Evolutionary conservation across 2,113 vertebrate species (phyloP), one percentile per base, ranked within the genome.

Genomic region (Columbina picui): DNA sequence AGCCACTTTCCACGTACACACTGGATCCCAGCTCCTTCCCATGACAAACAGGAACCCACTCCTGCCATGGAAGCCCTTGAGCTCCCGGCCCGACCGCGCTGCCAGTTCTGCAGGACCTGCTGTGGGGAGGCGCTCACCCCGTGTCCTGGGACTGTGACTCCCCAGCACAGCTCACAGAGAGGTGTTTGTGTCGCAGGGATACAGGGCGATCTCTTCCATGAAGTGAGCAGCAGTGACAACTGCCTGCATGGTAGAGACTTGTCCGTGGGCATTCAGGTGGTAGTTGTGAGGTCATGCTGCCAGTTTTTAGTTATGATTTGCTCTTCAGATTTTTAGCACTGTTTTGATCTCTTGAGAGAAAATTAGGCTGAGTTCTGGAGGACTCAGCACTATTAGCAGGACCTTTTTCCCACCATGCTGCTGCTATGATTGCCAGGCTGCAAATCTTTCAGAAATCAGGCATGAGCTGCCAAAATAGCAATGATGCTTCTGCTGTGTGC

Each of bases 371-470:
- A 47, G 13, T 47, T 49, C 36, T 65, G 20, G 43, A 84, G 21
- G 30, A 47, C 20, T 43, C 19, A 5, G n/a, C 3, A 1, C 27
- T 10, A 1, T 21, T 10, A 3, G 2, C 7, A 19, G 6, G 9
- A 52, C 21, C 23, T 9, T 70, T 82, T 84, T 75, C 36, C 29
- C 14, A 47, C 10, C 11, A 25, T 12, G 7, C 21, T 0, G 0
- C 59, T 57, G 36, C 17, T 21, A 65, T n/a, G 7, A 0, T 34
- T 84, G 8, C 52, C 52, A 78, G 60, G 39, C 60, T 89, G 38
- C 1, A 4, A 55, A 53, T 65, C 71, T 47, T 86, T 70, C 39
- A 77, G 41, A 57, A 83, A 12, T 55, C 30, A 12, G 53, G 23
- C 38, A 32, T 63, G 69, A 91, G 81, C 64, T 87, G 77, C 52